Conservation (phyloP, 1,140 invertebrate genomes). For the Pseudomyrmex flavicornis region DNA sequence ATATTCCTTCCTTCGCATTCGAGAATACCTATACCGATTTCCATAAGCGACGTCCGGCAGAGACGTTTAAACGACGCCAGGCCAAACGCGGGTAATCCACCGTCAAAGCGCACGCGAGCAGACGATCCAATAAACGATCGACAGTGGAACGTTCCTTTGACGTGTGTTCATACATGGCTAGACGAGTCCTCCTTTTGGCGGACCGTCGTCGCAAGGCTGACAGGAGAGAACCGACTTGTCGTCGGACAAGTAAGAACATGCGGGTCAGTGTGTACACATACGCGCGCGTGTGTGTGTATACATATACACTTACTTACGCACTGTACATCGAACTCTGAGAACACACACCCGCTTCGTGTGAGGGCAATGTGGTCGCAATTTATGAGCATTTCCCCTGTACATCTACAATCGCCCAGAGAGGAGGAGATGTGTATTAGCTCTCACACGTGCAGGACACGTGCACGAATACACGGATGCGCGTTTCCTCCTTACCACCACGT, state of each 20-base stretch:
- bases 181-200: constrained; percentile 60
- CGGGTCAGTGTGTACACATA: constrained; percentile 5
- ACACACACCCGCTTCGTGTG: constrained; percentile 8
- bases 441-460: constrained; percentile 38
- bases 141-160: constrained; percentile 71
- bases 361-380: constrained; percentile 62
- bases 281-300: not conserved
- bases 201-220: constrained; percentile 47
- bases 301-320: not conserved
- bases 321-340: not conserved
- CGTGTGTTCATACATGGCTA: constrained; percentile 67
- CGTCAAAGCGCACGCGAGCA: constrained; percentile 31
- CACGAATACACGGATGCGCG: constrained; percentile 24
- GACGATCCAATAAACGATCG: constrained; percentile 73
- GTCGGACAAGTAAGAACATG: constrained; percentile 56
- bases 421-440: not conserved
- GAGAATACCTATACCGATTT: constrained; percentile 48
- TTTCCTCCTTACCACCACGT: constrained; percentile 62
- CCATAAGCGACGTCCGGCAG: constrained; percentile 35
- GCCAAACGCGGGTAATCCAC: constrained; percentile 50
- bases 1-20: constrained; percentile 7
- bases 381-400: constrained; percentile 56
- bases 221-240: constrained; percentile 31
- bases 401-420: not conserved
- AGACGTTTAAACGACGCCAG: constrained; percentile 32